Evolutionary conservation across 1,140 invertebrate genomes (phyloP), one percentile per base, ranked within the genome.

Genomic region (Teleopsis dalmanni): DNA sequence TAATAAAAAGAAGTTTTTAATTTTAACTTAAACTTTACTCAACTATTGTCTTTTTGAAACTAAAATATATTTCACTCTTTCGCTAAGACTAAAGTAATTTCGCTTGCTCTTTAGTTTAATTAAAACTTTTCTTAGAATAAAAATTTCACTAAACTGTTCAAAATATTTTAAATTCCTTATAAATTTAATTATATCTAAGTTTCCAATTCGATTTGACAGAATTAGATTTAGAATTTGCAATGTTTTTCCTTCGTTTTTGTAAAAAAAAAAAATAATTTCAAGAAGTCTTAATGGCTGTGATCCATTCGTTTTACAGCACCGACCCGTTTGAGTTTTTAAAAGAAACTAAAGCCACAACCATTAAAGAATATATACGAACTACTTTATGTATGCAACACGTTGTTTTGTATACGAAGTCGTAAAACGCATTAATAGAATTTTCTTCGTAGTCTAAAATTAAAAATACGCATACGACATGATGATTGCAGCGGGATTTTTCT

Each of bases 381-480:
- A 34, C 13, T 10, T 41, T 23, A 8, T 18, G 35, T 19, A 18
- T 37, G 14, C 22, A 11, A 11, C 18, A 21, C 13, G 13, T 23
- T 31, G 26, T 31, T 8, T 27, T 19, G 19, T 16, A 9, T 31
- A 42, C 19, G 27, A 29, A 8, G 40, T 29, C 41, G 14, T 31
- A 19, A 16, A 29, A 25, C 31, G 27, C 16, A n/a, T 31, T 43
- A 16, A 11, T 19, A 18, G 29, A 35, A 46, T 23, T 38, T 10
- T 48, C 34, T 27, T 33, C n/a, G 34, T 26, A 34, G 33, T 21
- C 49, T 46, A 51, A 45, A 51, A 51, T 45, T 51, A 51, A 37
- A 27, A 43, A 45, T 51, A 27, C 49, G 23, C 42, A 51, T 51
- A 51, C 49, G 49, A 45, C 42, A 41, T n/a, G 42, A 31, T 51